phyloP scores from a whole-genome alignment of 2,888 invertebrate genomes.

The Autographa pulchrina region DNA sequence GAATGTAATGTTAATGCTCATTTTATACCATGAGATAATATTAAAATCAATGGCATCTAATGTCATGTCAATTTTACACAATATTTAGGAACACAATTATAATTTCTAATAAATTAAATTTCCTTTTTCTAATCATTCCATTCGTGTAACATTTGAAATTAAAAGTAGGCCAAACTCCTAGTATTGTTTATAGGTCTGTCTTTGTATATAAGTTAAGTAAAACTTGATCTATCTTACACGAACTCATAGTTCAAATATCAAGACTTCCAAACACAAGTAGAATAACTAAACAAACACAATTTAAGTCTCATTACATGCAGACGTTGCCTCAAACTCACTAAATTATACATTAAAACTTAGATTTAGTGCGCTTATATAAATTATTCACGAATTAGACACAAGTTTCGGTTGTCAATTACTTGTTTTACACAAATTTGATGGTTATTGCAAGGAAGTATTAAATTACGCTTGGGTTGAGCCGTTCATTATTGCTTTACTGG shows the following conservation, averaged over 20 bases:
- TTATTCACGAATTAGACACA: constrained; percentile 48
- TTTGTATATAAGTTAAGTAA: neutral
- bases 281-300: constrained; percentile 50
- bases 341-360: constrained; percentile 53
- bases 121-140: too few relatives aligned
- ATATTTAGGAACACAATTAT: too few relatives aligned
- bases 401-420: constrained; percentile 45
- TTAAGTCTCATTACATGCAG: constrained; percentile 51
- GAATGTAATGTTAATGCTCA: neutral
- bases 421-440: constrained; percentile 28
- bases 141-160: too few relatives aligned
- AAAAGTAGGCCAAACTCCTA: too few relatives aligned
- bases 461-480: constrained; percentile 21
- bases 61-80: neutral
- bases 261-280: constrained; percentile 35
- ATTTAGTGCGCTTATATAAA: constrained; percentile 40
- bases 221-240: constrained; percentile 2
- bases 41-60: neutral
- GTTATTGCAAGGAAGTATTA: constrained; percentile 44
- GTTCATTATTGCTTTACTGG: neutral
- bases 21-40: neutral
- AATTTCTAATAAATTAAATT: too few relatives aligned
- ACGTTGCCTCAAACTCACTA: constrained; percentile 48
- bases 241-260: constrained; percentile 42
- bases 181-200: too few relatives aligned